These are phyloP conservation scores for Alauda arvensis DNA, from an alignment of 2,797 vertebrate genomes.

Conservation along the genomic window DNA sequence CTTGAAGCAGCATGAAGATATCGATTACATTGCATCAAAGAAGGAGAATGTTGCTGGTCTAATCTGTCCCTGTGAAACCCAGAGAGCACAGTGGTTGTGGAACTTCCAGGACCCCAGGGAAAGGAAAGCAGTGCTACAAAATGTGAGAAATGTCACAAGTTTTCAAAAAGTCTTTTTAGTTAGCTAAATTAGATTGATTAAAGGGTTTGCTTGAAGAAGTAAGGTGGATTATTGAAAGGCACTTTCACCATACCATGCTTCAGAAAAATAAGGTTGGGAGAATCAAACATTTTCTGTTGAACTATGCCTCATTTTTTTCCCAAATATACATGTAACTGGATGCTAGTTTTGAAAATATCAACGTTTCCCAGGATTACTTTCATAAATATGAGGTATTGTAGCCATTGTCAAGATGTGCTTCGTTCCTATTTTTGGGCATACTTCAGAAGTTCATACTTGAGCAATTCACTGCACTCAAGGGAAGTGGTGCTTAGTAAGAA, in stretches of 20 bases:
- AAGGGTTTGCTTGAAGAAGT: not conserved
- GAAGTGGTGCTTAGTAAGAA: not conserved
- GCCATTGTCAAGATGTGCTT: conserved; percentile 27
- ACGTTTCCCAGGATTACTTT: conserved; percentile 3
- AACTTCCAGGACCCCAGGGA: not conserved
- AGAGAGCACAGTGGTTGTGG: not conserved
- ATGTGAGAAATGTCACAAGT: not conserved
- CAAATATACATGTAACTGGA: not conserved
- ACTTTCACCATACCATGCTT: not conserved
- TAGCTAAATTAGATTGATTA: not conserved
- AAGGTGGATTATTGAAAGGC: not conserved
- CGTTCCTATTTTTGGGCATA: conserved; percentile 37
- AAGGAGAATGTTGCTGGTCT: not conserved
- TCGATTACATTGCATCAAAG: not conserved
- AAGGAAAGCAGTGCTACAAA: not conserved
- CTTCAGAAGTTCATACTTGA: not conserved
- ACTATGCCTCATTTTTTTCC: not conserved
- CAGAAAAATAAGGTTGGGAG: not conserved
- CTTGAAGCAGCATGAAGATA: not conserved
- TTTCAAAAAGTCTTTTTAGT: not conserved
- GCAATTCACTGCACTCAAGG: not conserved
- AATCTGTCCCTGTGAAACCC: not conserved
- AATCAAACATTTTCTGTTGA: not conserved
- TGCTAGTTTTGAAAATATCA: conserved; percentile 7
- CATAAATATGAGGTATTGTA: not conserved